Percentiles rank a stretch among this genome's conserved stretches.
Evolutionary conservation across 2,113 vertebrate genomes (phyloP).

Genomic region (Ciconia maguari): DNA sequence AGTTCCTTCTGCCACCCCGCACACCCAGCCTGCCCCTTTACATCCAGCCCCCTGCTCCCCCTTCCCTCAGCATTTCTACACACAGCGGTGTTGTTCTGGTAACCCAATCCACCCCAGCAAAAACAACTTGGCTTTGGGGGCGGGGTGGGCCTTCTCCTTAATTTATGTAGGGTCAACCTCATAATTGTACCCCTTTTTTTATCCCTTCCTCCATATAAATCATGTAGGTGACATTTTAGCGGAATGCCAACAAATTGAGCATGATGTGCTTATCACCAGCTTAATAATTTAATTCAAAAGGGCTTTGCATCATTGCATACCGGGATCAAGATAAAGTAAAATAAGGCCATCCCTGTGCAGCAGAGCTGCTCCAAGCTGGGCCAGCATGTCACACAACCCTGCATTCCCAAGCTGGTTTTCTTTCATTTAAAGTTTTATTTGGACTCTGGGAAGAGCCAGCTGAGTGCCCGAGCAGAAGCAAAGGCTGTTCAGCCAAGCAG

Average conservation of each 20-base stretch:
- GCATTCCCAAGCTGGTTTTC: neutral
- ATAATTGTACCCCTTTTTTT: slow-evolving; percentile 3
- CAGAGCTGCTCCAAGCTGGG: neutral
- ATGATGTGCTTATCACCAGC: slow-evolving; percentile 3
- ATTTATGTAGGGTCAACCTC: slow-evolving; percentile 8
- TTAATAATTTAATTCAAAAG: neutral
- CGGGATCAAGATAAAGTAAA: neutral
- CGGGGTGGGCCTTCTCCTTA: neutral
- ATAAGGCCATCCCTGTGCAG: neutral
- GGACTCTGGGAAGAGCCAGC: neutral
- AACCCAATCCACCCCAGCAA: neutral
- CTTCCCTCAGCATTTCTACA: neutral
- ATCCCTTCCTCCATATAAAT: slow-evolving; percentile 29
- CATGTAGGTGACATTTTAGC: neutral
- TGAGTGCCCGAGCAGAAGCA: neutral
- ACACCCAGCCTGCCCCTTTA: neutral
- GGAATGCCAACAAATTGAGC: slow-evolving; percentile 8
- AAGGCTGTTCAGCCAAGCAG: neutral
- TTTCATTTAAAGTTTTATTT: neutral
- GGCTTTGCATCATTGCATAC: neutral
- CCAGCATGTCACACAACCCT: neutral
- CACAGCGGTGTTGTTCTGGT: neutral
- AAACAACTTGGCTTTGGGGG: neutral
- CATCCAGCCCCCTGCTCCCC: neutral
- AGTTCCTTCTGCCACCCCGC: neutral